Evolutionary conservation across 2,888 invertebrate genomes (phyloP).

Genomic region (Dexiosoma caninum): DNA sequence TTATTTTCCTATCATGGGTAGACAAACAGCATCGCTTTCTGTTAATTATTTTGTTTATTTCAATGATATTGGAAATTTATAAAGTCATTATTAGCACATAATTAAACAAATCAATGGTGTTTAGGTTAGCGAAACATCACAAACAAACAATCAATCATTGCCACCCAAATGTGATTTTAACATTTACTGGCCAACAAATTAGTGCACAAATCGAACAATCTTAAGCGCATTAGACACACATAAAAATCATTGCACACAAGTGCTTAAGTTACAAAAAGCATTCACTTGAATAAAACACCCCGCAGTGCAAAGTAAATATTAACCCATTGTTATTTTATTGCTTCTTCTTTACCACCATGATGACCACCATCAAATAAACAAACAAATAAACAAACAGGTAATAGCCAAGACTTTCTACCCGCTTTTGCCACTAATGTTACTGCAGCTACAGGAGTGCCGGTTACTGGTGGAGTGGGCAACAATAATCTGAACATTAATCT

Average conservation of each 20-base stretch:
- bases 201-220: not conserved
- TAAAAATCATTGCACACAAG: slow-evolving; percentile 17
- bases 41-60: not conserved
- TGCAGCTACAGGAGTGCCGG: slow-evolving; percentile 1
- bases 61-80: not conserved
- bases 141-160: not conserved
- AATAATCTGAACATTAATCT: slow-evolving; percentile 78
- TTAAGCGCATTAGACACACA: slow-evolving; percentile 20
- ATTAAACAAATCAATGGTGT: not conserved
- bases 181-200: not conserved
- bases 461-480: slow-evolving; percentile 62
- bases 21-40: not conserved
- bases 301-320: not conserved
- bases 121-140: not conserved
- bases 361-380: too few species aligned
- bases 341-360: slow-evolving; percentile 34
- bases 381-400: slow-evolving; percentile 64
- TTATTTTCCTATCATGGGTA: not conserved
- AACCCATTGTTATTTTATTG: not conserved
- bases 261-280: not conserved
- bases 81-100: not conserved
- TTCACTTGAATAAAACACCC: not conserved
- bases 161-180: not conserved
- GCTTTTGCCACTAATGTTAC: slow-evolving; percentile 50
- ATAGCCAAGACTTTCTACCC: slow-evolving; percentile 67